A percentile compares a stretch with the other conserved stretches of the same genome.
These are phyloP conservation scores for Leptocoma aspasia DNA, from an alignment of 2,113 vertebrate species.

Conservation along the genomic window DNA sequence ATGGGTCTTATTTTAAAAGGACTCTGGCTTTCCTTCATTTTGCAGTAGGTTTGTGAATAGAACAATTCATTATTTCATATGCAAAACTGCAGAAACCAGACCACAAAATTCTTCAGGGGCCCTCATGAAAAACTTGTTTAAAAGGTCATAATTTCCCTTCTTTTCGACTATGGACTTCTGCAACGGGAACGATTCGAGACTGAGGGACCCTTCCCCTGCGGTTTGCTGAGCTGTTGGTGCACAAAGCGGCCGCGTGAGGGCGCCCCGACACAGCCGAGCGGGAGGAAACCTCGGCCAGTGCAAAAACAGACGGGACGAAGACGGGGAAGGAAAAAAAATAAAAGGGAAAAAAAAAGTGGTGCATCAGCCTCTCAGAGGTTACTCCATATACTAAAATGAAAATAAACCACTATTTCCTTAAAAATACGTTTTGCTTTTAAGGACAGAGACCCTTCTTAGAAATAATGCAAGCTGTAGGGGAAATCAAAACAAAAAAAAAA, in stretches of 20 bases:
- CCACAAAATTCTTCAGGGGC: not conserved
- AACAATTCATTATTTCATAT: not conserved
- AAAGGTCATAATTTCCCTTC: not conserved
- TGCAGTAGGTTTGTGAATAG: not conserved
- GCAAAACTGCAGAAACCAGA: not conserved
- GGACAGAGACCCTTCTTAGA: not conserved
- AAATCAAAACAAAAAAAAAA: not conserved
- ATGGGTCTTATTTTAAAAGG: not conserved
- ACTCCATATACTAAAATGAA: rapidly evolving
- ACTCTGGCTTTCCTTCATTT: not conserved
- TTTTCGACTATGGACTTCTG: not conserved
- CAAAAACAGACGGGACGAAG: rapidly evolving
- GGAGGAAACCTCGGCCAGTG: rapidly evolving
- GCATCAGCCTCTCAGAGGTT: not conserved
- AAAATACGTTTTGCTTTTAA: not conserved
- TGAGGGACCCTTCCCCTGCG: rapidly evolving
- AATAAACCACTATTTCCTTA: not conserved
- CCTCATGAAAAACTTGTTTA: not conserved
- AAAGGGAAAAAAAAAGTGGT: rapidly evolving
- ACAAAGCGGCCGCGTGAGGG: not conserved
- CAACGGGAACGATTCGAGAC: rapidly evolving
- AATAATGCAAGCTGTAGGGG: not conserved
- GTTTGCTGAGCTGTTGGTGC: rapidly evolving
- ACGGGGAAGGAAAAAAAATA: rapidly evolving
- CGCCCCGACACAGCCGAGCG: not conserved